Evolutionary conservation across 2,888 invertebrate genomes (phyloP), one percentile per base, ranked within the genome.

Genomic region (Drosophila stalkeri): DNA sequence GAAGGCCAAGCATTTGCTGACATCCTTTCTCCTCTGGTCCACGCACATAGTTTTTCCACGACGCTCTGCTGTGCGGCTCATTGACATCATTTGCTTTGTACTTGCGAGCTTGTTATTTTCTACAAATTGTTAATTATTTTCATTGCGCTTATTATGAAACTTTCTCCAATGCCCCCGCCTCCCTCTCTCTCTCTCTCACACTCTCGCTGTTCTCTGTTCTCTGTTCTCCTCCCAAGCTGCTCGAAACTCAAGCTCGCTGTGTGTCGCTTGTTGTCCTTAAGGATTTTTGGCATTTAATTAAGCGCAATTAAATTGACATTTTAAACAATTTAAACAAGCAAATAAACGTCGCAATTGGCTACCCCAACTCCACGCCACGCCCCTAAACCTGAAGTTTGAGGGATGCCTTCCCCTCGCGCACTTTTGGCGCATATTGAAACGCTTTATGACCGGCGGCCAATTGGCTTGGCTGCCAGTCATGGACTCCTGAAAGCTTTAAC

Each of bases 241-340:
- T 41, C 27, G 35, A 52, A 41, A 44, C 41, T 55, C 41, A 18
- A 14, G 12, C 23, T 20, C 27, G 31, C 44, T 35, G 7, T 43
- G 47, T 52, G 57, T 57, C 46, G 60, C 55, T 75, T 84, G 76
- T 86, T 87, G 80, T 86, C 80, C 77, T 86, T 81, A 63, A 86
- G 88, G 86, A 86, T 88, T 89, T 80, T 73, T 80, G 80, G 86
- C 91, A 86, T 90, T 90, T 89, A 90, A 90, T 90, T 90, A 90
- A 86, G 89, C 78, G 77, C 86, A 90, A 89, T 90, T 82, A 90
- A 90, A 86, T 90, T 90, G 89, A 88, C 89, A 90, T 90, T 90
- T 86, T 88, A 86, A 85, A 90, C 89, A 88, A 90, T 90, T 90
- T 85, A 88, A 88, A 82, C 86, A 77, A 77, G 80, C 88, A 85